Percentiles rank a stretch among this genome's conserved stretches.
Conservation (phyloP, 2,113 vertebrate genomes). For the Numenius arquata region DNA sequence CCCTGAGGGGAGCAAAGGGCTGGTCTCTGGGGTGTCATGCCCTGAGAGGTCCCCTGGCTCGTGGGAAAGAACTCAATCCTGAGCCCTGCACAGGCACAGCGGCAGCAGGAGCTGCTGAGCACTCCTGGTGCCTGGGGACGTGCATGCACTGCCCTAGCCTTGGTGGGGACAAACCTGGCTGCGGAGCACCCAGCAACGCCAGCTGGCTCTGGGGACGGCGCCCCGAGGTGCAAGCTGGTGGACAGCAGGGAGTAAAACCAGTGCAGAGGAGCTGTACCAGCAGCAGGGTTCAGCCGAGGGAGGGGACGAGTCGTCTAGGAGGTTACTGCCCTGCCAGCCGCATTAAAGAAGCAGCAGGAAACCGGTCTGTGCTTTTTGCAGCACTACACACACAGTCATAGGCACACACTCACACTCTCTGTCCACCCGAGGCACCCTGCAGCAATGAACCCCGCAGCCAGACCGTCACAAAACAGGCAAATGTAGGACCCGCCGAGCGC, state of each 20-base stretch:
- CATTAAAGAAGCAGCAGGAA: neutral
- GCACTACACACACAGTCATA: neutral
- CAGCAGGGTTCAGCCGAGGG: neutral
- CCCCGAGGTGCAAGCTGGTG: rapidly evolving
- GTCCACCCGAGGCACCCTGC: neutral
- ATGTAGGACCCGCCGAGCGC: rapidly evolving
- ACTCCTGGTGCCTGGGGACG: neutral
- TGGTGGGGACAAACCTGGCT: rapidly evolving
- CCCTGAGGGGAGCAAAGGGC: neutral
- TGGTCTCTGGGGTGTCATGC: neutral
- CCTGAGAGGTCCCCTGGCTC: neutral
- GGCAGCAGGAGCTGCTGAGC: rapidly evolving
- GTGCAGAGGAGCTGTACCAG: neutral
- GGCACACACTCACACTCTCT: neutral
- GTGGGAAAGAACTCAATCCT: neutral
- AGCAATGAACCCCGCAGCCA: rapidly evolving
- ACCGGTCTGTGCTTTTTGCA: rapidly evolving
- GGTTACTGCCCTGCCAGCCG: neutral
- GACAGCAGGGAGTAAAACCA: neutral
- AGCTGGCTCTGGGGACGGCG: neutral
- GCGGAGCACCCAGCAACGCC: rapidly evolving
- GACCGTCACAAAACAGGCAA: neutral
- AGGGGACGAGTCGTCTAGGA: rapidly evolving
- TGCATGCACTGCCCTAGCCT: neutral
- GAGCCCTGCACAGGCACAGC: neutral